Evolutionary conservation across 1,140 invertebrate genomes (phyloP).

Genomic region (Orussus abietinus): DNA sequence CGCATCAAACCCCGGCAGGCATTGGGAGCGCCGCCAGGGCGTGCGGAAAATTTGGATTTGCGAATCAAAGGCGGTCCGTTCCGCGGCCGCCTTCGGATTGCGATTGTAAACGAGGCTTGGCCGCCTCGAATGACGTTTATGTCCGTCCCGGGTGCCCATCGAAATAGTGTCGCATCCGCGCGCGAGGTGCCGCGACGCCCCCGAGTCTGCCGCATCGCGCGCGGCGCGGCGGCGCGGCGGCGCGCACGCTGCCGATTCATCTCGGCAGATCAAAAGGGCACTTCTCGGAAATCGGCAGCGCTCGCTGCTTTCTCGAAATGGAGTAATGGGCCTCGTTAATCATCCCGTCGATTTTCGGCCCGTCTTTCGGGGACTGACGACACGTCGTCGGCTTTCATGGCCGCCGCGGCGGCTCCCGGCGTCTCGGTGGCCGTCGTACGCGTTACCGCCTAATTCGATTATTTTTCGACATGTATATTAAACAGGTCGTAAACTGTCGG

Average conservation of each 20-base stretch:
- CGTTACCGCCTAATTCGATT: too few species aligned
- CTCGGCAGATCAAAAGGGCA: slow-evolving; percentile 20
- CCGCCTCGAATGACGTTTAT: slow-evolving; percentile 18
- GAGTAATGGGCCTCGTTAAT: slow-evolving; percentile 43
- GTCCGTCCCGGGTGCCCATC: too few species aligned
- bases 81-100: slow-evolving; percentile 17
- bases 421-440: too few species aligned
- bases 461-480: too few species aligned
- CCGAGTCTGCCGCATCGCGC: slow-evolving; percentile 6
- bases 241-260: slow-evolving; percentile 17
- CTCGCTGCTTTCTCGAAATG: slow-evolving; percentile 27
- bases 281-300: slow-evolving; percentile 21
- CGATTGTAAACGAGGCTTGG: slow-evolving; percentile 15
- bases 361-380: too few species aligned
- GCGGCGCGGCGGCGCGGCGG: slow-evolving; percentile 18
- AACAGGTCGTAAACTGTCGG: too few species aligned
- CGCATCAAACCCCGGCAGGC: too few species aligned
- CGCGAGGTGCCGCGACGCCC: slow-evolving; percentile 4
- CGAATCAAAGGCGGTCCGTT: too few species aligned
- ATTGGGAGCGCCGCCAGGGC: too few species aligned
- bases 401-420: too few species aligned
- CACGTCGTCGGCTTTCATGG: background rate
- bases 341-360: slow-evolving; percentile 17
- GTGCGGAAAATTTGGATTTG: too few species aligned
- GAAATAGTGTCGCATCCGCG: slow-evolving; percentile 9